A percentile compares a stretch with the other conserved stretches of the same genome.
phyloP scores from a whole-genome alignment of 1,140 invertebrate genomes.

The Heterodera carotae region DNA sequence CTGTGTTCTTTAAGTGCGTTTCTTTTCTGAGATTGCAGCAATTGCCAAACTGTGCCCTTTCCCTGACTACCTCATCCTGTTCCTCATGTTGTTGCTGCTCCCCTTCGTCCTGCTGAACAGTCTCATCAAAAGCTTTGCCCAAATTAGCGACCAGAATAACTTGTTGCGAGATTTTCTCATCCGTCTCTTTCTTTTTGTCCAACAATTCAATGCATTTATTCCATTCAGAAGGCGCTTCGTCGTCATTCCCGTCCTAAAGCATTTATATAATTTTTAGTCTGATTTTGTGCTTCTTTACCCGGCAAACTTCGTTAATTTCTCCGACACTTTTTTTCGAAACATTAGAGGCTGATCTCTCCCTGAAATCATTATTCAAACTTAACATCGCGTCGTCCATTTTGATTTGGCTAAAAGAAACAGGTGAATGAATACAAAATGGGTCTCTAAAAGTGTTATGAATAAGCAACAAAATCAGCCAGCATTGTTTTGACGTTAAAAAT shows the following conservation, averaged over 20 bases:
- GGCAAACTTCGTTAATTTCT: background rate
- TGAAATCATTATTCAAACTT: background rate
- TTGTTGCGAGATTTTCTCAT: background rate
- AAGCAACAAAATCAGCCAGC: too few species aligned
- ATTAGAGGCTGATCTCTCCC: background rate
- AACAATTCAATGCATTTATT: constrained; percentile 7
- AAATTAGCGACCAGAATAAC: background rate
- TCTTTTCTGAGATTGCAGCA: too few species aligned
- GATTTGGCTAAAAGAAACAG: too few species aligned
- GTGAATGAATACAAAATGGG: too few species aligned
- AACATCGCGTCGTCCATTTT: background rate
- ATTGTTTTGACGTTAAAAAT: too few species aligned
- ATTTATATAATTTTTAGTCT: too few species aligned
- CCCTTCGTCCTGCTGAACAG: background rate
- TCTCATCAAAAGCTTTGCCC: constrained; percentile 3
- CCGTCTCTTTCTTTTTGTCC: constrained; percentile 3
- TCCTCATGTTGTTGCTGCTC: background rate
- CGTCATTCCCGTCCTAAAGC: background rate
- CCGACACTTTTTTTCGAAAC: background rate
- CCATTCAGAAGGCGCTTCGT: background rate
- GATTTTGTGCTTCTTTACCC: too few species aligned
- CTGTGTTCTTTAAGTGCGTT: too few species aligned
- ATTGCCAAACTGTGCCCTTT: background rate
- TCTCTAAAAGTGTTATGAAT: too few species aligned
- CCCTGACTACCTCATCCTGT: background rate